Base-by-base conservation (phyloP, 2,113 vertebrate genomes). In the Opisthocomus hoazin region DNA sequence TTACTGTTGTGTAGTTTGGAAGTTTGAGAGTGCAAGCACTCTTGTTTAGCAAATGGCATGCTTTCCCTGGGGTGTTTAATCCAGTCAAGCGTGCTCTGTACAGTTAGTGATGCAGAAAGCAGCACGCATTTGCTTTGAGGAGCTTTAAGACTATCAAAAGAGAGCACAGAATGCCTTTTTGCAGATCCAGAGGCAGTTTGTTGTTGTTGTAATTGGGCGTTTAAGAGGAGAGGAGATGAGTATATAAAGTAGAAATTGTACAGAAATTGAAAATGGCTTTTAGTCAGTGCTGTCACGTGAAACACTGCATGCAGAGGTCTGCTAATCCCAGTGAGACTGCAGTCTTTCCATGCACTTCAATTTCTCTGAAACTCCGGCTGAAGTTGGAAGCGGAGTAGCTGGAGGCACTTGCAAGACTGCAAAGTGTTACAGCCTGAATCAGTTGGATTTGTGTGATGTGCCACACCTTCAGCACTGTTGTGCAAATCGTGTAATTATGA, bases 401-500 rank as follows among this genome's bases (percentile, higher is more conserved):
- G 64, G 69, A 77, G 73, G 77, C 6, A 0, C 73, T 88, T 84
- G 84, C 51, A 34, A n/a, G 51, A 7, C 37, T 56, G 76, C 48
- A n/a, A 12, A 53, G 86, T 36, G 69, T 87, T 60, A 51, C 45
- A 53, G 74, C 8, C 74, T 74, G 73, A 36, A 24, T 78, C 68
- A 82, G 50, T 64, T 85, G 64, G 13, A 27, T 73, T 69, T 48
- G n/a, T 83, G 14, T 75, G 46, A 64, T 63, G 64, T 78, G 78
- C 76, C 90, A 60, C 91, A 66, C 87, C 82, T 92, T 71, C 48
- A 37, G 51, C 36, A 39, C 79, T 87, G 57, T 80, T 92, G 80
- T 93, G 90, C 90, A 89, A 91, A 84, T 92, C 48, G 14, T 50
- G 58, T 81, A 77, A 87, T 93, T 93, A 83, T 74, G 74, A 80